Evolutionary conservation across 2,113 vertebrate genomes (phyloP).

Genomic region (Ceyx margarethae): DNA sequence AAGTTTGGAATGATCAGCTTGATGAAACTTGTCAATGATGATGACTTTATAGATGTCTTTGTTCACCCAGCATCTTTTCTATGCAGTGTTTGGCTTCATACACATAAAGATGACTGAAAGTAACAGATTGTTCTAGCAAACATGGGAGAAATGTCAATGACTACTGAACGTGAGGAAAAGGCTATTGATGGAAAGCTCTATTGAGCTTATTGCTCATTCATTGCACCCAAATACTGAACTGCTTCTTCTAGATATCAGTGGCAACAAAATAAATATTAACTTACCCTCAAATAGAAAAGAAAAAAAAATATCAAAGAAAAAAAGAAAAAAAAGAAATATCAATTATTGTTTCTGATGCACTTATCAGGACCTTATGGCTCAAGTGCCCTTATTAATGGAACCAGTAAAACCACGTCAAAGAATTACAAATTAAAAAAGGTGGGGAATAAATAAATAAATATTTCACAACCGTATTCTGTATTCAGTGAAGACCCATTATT

Average conservation of each 20-base stretch:
- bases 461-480: neutral
- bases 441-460: too few species aligned
- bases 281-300: neutral
- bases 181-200: neutral
- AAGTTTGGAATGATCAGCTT: neutral
- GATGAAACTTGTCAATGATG: neutral
- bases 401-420: neutral
- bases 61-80: neutral
- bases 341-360: neutral
- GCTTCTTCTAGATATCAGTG: neutral
- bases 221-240: neutral
- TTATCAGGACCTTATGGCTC: neutral
- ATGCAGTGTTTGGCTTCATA: accelerated
- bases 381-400: neutral
- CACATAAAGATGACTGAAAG: neutral
- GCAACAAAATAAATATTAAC: neutral
- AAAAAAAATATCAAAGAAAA: too few species aligned
- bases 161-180: neutral
- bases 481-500: neutral
- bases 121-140: neutral
- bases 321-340: neutral
- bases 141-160: neutral
- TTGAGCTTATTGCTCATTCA: neutral
- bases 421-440: neutral
- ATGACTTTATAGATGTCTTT: neutral